phyloP scores from a whole-genome alignment of 2,113 vertebrate genomes.

The Riparia riparia region DNA sequence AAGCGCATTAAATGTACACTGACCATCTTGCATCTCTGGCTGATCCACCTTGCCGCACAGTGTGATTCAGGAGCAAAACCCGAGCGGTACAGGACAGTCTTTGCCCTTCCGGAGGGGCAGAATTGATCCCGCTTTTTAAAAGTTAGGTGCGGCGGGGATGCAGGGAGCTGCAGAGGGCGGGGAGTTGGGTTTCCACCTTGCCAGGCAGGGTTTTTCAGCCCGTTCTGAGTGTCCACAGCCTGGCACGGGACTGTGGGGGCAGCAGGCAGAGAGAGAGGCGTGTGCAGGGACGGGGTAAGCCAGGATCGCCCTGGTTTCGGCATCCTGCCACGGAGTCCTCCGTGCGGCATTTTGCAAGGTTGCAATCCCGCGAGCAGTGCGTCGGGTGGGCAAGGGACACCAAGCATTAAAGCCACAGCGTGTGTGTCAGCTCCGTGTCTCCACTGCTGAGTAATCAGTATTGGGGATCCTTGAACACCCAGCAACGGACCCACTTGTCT shows the following conservation, averaged over 20 bases:
- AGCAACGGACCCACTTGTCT: background rate
- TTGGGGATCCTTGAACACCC: accelerated
- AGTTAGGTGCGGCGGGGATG: background rate
- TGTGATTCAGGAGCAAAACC: accelerated
- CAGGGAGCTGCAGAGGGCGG: background rate
- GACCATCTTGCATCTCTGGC: background rate
- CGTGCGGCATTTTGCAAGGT: background rate
- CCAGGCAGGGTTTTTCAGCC: background rate
- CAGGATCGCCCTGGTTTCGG: background rate
- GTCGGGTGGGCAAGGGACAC: background rate
- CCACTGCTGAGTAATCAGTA: background rate
- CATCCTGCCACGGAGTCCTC: background rate
- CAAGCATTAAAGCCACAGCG: background rate
- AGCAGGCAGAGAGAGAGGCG: background rate
- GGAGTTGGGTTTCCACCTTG: background rate
- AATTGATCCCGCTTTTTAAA: background rate
- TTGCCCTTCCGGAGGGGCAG: background rate
- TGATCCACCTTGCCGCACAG: background rate
- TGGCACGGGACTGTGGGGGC: background rate
- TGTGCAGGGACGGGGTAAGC: background rate
- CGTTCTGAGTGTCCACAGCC: background rate
- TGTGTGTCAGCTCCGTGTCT: background rate
- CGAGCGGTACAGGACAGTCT: accelerated
- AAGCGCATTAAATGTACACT: background rate
- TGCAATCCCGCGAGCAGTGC: background rate